A percentile compares a stretch with the other conserved stretches of the same genome.
Evolutionary conservation across 2,797 vertebrate species (phyloP).

Genomic region (Rhynchotus rufescens): DNA sequence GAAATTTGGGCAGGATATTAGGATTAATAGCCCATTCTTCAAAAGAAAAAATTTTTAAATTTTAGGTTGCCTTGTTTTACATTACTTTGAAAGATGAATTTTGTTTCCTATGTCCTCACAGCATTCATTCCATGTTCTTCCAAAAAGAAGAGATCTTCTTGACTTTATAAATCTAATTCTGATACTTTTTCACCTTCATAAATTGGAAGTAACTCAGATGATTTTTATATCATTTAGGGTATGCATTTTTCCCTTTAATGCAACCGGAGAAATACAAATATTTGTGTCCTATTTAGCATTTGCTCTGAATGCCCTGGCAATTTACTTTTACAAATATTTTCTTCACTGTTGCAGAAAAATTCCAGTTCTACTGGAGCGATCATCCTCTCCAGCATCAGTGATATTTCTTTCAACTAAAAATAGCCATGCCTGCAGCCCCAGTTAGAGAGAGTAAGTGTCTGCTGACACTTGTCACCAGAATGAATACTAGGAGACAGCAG

Average conservation of each 20-base stretch:
- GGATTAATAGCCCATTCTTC: background rate
- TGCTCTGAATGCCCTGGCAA: background rate
- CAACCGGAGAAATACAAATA: background rate
- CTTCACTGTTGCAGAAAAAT: background rate
- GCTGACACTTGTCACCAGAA: slow-evolving; percentile 64
- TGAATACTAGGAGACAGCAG: slow-evolving; percentile 53
- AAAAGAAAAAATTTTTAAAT: background rate
- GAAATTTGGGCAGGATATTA: background rate
- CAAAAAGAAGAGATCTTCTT: background rate
- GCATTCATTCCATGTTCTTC: background rate
- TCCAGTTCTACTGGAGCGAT: background rate
- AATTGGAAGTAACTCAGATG: background rate
- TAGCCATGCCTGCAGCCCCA: slow-evolving; percentile 47
- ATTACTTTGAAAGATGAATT: background rate
- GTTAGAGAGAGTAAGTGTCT: slow-evolving; percentile 47
- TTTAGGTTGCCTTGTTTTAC: background rate
- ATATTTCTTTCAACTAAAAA: slow-evolving; percentile 67
- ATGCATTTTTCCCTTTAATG: background rate
- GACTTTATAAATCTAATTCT: background rate
- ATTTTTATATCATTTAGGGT: background rate
- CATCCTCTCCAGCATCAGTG: slow-evolving; percentile 14
- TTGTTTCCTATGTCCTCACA: background rate
- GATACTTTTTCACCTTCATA: background rate
- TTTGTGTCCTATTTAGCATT: background rate
- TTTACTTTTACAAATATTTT: slow-evolving; percentile 5